Evolutionary conservation across 2,113 vertebrate genomes (phyloP), one percentile per base, ranked within the genome.

Genomic region (Hippocampus mohnikei): DNA sequence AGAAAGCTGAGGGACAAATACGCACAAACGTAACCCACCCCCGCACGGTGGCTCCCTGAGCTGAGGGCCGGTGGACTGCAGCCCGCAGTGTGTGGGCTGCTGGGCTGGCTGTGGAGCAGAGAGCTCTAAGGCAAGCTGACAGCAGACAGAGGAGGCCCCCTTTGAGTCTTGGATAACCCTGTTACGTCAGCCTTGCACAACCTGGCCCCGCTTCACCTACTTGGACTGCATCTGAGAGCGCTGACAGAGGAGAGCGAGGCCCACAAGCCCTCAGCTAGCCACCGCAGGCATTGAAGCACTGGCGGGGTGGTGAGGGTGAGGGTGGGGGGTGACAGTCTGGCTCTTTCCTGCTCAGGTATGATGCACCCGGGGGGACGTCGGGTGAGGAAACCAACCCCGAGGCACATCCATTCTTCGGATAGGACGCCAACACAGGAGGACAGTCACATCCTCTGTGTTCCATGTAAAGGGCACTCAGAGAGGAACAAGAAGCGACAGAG

Each of bases 71-170:
- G 77, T 86, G 87, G 85, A 87, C 83, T 85, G 82, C 76, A 83
- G 90, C 86, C 86, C 84, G 83, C 82, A 84, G 77, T 89, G 86
- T 86, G 91, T 90, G 87, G 91, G 89, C 80, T 84, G 83, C 48
- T 69, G 80, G 73, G 78, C 73, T 83, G 80, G 75, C 69, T 67
- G 72, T 62, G 68, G 73, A 65, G 72, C 73, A 59, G 81, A 81
- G 72, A 74, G 76, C 76, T 27, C 71, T 68, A 81, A 83, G 70
- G 79, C 55, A 64, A 72, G 79, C 74, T 71, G 84, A 77, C 72
- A 81, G 82, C 71, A 84, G 80, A 82, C 73, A 70, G 79, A 85
- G 73, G 46, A 84, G 33, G 82, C 76, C 84, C 84, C 83, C 77
- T 81, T 77, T 79, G 71, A 88, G 87, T 84, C 83, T 86, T 68